Evolutionary conservation across 2,113 vertebrate species (phyloP).

Genomic region (Garra rufa): DNA sequence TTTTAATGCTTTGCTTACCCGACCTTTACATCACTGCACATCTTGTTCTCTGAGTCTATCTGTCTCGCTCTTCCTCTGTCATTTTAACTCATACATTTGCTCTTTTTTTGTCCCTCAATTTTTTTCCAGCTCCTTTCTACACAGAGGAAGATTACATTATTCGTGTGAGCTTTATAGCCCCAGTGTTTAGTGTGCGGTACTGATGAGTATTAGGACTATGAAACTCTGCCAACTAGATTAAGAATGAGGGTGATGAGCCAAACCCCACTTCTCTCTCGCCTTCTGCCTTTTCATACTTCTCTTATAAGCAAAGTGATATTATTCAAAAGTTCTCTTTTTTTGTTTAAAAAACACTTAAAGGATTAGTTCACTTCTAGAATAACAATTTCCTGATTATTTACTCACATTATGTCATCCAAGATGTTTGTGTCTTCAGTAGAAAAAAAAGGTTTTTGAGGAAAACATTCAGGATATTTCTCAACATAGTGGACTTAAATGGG

Average conservation of each 20-base stretch:
- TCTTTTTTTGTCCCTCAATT: background rate
- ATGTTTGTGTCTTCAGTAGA: too few relatives aligned
- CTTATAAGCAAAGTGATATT: background rate
- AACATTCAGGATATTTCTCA: too few relatives aligned
- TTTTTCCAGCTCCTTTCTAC: background rate
- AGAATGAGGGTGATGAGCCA: background rate
- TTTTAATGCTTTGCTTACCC: constrained; percentile 17
- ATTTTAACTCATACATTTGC: background rate
- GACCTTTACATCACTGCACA: background rate
- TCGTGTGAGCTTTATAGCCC: constrained; percentile 13
- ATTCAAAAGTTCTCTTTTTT: too few relatives aligned
- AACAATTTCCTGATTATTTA: too few relatives aligned
- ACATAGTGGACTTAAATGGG: too few relatives aligned
- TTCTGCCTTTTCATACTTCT: background rate
- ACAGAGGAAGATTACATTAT: constrained; percentile 28
- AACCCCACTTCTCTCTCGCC: background rate
- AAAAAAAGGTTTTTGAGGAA: too few relatives aligned
- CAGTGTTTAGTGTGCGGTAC: background rate
- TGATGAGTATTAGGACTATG: constrained; percentile 24
- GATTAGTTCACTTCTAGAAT: too few relatives aligned
- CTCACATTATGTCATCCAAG: too few relatives aligned
- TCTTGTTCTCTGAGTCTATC: constrained; percentile 4
- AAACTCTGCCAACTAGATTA: constrained; percentile 17
- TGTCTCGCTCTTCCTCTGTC: background rate
- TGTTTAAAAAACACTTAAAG: too few relatives aligned